Evolutionary conservation across 2,113 vertebrate genomes (phyloP), one percentile per base, ranked within the genome.

Genomic region (Pseudorasbora parva): DNA sequence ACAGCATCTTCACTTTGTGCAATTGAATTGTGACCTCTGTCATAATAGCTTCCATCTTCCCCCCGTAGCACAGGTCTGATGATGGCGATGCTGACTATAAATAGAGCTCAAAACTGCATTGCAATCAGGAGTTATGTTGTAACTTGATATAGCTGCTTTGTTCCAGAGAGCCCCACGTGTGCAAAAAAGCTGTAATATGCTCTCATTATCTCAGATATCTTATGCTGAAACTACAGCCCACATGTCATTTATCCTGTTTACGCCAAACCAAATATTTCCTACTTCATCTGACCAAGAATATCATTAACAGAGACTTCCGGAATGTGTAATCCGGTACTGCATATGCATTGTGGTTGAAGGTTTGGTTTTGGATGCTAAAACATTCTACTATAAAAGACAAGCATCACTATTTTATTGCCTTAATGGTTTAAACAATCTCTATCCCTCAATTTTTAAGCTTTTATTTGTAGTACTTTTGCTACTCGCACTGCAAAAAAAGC

Each of bases 121-220:
- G 86, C 87, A 90, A 92, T 91, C 85, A 89, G 86, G 78, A 85
- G 79, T 82, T 83, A 87, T 85, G 87, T 81, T 80, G 79, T 89
- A 82, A 88, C 85, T 85, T 71, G 85, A 89, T 89, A 82, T 88
- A 89, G 85, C 76, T 27, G 45, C 80, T 83, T 73, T 49, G 41
- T 68, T 71, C 82, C 86, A 60, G 80, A 79, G n/a, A 62, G 69
- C 76, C 77, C 85, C 41, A 41, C 59, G 64, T 89, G 86, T 87
- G 78, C 88, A 87, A 85, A 86, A 66, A 74, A 82, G 85, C 85
- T 69, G 88, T 90, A 43, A 87, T 91, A 91, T 86, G 43, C 76
- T 86, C 78, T 88, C 83, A 90, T 88, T 87, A 85, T 84, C 62
- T 87, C 81, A 1, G 17, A 25, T 64, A 43, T 27, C 43, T 79